Conservation (phyloP, 1,140 invertebrate species). For the Limonius californicus region DNA sequence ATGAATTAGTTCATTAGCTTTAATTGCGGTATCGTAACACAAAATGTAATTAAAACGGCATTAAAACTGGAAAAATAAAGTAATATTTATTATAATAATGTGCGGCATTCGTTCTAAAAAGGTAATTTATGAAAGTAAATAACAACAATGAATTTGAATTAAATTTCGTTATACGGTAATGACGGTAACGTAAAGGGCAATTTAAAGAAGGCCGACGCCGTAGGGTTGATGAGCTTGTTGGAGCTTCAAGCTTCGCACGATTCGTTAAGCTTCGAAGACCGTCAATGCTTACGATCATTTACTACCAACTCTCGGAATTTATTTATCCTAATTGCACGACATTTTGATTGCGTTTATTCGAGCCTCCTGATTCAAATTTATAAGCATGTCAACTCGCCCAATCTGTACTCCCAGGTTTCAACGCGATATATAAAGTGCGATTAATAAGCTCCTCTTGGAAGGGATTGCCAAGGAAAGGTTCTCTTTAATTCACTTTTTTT, state of each 20-base stretch:
- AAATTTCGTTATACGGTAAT: slow-evolving; percentile 2
- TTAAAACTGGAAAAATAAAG: background rate
- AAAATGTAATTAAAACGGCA: slow-evolving; percentile 9
- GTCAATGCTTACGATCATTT: slow-evolving; percentile 13
- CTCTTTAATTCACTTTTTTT: too few relatives aligned
- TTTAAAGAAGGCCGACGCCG: background rate
- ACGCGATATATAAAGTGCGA: too few relatives aligned
- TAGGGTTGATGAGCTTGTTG: slow-evolving; percentile 12
- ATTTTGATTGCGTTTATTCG: slow-evolving; percentile 5
- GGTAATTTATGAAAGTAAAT: slow-evolving; percentile 2
- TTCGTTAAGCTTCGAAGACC: slow-evolving; percentile 10
- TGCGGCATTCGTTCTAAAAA: background rate
- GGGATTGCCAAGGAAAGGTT: too few relatives aligned
- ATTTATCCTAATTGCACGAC: slow-evolving; percentile 5
- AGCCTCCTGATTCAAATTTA: background rate
- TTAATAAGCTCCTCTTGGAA: too few relatives aligned
- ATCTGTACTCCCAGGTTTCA: too few relatives aligned
- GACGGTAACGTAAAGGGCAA: slow-evolving; percentile 7
- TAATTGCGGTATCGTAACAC: slow-evolving; percentile 15
- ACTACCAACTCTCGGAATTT: slow-evolving; percentile 9
- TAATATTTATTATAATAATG: slow-evolving; percentile 9
- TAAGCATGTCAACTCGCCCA: background rate
- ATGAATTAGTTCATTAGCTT: slow-evolving; percentile 23
- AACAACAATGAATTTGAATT: slow-evolving; percentile 9
- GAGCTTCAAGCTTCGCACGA: slow-evolving; percentile 9